Evolutionary conservation across 1,140 invertebrate species (phyloP), one percentile per base, ranked within the genome.

Genomic region (Eriosoma lanigerum): DNA sequence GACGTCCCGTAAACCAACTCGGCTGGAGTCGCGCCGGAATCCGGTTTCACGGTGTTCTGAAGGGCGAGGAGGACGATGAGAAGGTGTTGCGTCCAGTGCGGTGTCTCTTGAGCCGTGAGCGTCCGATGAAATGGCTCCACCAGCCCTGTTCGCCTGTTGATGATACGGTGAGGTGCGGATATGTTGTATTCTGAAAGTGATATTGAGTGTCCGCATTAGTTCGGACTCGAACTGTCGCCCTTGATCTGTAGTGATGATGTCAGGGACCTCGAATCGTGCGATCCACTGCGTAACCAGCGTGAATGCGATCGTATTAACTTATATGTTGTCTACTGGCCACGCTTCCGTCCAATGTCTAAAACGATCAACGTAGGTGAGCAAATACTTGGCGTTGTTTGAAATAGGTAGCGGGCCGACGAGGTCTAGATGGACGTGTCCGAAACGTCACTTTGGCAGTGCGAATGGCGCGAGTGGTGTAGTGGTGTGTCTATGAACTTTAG

Each of bases 391-490:
- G 32, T 38, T 38, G 26, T 56, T 13, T 1, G 50, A 76, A n/a
- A n/a, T 0, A 0, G 46, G 38, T 0, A 75, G 29, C 6, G 50
- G 56, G 3, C 56, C 56, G 12, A 58, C 83, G 0, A 90, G 83
- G 82, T 90, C 88, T 0, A 89, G 81, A 82, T 89, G 87, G 1
- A 68, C 46, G n/a, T 68, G 38, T 1, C 64, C 64, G 3, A 68
- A 68, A 15, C 64, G 38, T 3, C 64, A 38, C 2, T 62, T 26
- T 1, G 58, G 58, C 0, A 15, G 13, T 1, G 26, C 10, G 46
- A 48, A 48, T 10, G 46, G 46, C 46, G 46, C 10, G 10, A 15
- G 46, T 1, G 54, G 54, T 21, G 54, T n/a, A n/a, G n/a, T n/a
- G n/a, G n/a, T n/a, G n/a, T n/a, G n/a, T n/a, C n/a, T n/a, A n/a